Percentiles rank a stretch among this genome's conserved stretches.
These are phyloP conservation scores for Echiichthys vipera DNA, from an alignment of 2,797 vertebrate genomes.

Conservation along the genomic window DNA sequence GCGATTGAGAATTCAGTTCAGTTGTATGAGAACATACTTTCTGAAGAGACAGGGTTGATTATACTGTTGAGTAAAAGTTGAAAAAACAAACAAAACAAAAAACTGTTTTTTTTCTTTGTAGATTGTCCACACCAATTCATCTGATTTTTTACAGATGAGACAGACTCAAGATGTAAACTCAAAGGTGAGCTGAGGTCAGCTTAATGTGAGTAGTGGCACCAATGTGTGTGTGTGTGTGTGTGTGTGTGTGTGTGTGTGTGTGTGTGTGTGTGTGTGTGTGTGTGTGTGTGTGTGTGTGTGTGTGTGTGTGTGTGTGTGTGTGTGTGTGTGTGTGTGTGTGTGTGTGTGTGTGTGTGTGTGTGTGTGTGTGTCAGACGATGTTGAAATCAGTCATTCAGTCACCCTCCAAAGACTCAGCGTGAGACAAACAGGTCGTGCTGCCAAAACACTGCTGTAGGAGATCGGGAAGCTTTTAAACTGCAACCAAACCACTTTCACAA, in stretches of 20 bases:
- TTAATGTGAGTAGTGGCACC: neutral
- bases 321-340: no score
- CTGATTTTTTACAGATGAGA: neutral
- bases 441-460: conserved; percentile 71
- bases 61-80: no score
- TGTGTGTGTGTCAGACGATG: conserved; percentile 28
- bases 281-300: no score
- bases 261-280: no score
- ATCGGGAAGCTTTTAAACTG: conserved; percentile 69
- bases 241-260: conserved; percentile 6
- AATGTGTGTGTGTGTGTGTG: conserved; percentile 1
- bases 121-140: no score
- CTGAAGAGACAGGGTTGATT: no score
- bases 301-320: no score
- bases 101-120: no score
- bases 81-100: no score
- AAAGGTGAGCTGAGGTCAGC: conserved; percentile 38
- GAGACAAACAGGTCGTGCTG: conserved; percentile 66
- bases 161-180: no score
- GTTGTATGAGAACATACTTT: no score
- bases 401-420: conserved; percentile 52
- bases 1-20: no score
- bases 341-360: neutral
- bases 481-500: conserved; percentile 71
- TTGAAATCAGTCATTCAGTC: conserved; percentile 56